A percentile compares a stretch with the other conserved stretches of the same genome.
Evolutionary conservation across 2,797 vertebrate species (phyloP).

Genomic region (Notamacropus eugenii): DNA sequence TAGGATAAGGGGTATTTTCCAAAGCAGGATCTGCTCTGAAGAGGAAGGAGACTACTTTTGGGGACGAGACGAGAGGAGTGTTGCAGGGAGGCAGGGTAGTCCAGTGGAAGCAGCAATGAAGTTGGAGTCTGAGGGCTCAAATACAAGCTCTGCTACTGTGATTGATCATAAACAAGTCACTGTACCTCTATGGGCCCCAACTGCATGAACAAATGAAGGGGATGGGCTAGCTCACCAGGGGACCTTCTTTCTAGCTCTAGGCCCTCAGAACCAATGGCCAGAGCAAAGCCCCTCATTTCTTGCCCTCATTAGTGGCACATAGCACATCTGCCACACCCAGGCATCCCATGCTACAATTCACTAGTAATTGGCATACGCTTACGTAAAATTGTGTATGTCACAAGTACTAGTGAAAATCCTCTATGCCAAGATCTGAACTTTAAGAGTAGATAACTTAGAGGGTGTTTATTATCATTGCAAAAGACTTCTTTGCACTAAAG

Average conservation of each 20-base stretch:
- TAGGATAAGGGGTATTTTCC: not conserved
- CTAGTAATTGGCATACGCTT: not conserved
- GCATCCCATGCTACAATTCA: not conserved
- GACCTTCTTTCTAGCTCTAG: not conserved
- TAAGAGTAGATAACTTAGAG: not conserved
- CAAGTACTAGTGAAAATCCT: not conserved
- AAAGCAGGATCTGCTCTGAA: not conserved
- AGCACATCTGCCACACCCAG: not conserved
- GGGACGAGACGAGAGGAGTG: not conserved
- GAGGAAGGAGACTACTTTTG: not conserved
- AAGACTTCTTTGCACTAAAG: not conserved
- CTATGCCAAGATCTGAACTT: not conserved
- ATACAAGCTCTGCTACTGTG: not conserved
- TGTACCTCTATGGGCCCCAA: not conserved
- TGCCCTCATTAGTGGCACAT: not conserved
- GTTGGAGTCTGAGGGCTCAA: not conserved
- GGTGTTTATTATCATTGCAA: not conserved
- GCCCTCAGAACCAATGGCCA: not conserved
- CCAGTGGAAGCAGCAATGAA: not conserved
- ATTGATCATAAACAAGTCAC: not conserved
- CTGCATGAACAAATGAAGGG: not conserved
- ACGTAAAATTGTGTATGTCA: not conserved
- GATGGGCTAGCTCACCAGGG: not conserved
- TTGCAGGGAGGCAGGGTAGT: not conserved
- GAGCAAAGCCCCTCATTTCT: not conserved